Base-by-base conservation (phyloP, 2,113 vertebrate species). In the Bubo scandiacus region DNA sequence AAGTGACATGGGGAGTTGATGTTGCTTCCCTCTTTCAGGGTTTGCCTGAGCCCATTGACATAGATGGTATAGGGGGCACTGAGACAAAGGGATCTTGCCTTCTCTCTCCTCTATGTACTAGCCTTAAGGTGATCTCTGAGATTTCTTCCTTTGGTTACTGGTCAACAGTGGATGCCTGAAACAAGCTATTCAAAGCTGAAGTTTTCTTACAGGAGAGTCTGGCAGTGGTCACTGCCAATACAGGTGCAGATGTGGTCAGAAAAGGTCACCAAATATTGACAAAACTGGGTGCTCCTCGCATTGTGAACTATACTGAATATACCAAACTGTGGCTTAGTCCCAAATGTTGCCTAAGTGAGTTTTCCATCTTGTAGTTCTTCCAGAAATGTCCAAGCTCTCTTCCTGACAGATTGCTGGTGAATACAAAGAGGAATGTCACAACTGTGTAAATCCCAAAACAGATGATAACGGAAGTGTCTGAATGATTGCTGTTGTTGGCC, bases 361-460 rank as follows among this genome's bases (percentile, higher is more conserved):
- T 93, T 95, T 90, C 45, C 14, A 55, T 84, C 62, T 66, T 78
- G 32, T 26, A 66, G 38, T 86, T 90, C 55, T 88, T 83, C 47
- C 72, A 86, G 80, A 93, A 94, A 67, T 54, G 42, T 88, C 92
- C 86, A 67, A 26, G 63, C 47, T 88, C 59, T 84, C 75, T 94
- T 93, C 67, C 75, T 94, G 71, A 66, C 52, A 77, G 71, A 55
- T 81, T 92, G 57, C 49, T 92, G 43, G 52, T 93, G 77, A 49
- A 14, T 68, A 15, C 57, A 58, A 94, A 67, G 54, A 63, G 7
- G 13, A 83, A 78, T 70, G 85, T 57, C 61, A 73, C 67, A 84
- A 86, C 49, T 51, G 30, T 57, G 73, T 93, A 73, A 52, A 68
- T 90, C 40, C 63, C 47, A 36, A 51, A 88, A 55, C 32, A 86